Percentiles rank a stretch among this genome's conserved stretches.
phyloP scores from a whole-genome alignment of 2,113 vertebrate genomes.

The Channa maculata region DNA sequence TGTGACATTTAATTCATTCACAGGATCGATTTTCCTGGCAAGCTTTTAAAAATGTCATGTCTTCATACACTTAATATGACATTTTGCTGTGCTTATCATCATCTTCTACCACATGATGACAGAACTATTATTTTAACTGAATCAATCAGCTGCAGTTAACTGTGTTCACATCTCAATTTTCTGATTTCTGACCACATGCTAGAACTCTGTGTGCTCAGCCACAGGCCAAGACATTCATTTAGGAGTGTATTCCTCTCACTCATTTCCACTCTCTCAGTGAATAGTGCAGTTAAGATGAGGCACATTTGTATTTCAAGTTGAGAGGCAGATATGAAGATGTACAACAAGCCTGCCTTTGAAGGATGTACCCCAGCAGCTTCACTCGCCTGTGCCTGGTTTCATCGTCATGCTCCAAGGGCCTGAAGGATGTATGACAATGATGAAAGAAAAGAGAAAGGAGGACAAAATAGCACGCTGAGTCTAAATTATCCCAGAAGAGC shows the following conservation, averaged over 20 bases:
- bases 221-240: conserved; percentile 34
- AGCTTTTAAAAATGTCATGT: not conserved
- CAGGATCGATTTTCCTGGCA: not conserved
- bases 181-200: not conserved
- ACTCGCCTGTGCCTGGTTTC: conserved; percentile 11
- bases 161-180: not conserved
- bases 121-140: conserved; percentile 1
- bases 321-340: conserved; percentile 50
- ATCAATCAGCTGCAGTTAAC: not conserved
- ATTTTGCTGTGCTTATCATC: not conserved
- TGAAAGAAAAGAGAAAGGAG: conserved; percentile 3
- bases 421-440: conserved; percentile 8
- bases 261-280: conserved; percentile 51
- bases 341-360: conserved; percentile 51
- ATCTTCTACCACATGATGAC: not conserved
- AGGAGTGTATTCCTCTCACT: conserved; percentile 35
- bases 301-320: conserved; percentile 58
- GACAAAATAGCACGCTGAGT: conserved; percentile 4
- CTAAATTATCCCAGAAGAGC: conserved; percentile 3
- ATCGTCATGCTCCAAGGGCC: not conserved
- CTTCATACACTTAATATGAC: no score
- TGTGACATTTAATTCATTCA: not conserved
- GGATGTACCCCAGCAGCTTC: conserved; percentile 20
- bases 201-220: conserved; percentile 9
- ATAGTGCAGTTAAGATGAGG: conserved; percentile 69